Evolutionary conservation across 1,140 invertebrate species (phyloP).

Genomic region (Temnothorax longispinosus): DNA sequence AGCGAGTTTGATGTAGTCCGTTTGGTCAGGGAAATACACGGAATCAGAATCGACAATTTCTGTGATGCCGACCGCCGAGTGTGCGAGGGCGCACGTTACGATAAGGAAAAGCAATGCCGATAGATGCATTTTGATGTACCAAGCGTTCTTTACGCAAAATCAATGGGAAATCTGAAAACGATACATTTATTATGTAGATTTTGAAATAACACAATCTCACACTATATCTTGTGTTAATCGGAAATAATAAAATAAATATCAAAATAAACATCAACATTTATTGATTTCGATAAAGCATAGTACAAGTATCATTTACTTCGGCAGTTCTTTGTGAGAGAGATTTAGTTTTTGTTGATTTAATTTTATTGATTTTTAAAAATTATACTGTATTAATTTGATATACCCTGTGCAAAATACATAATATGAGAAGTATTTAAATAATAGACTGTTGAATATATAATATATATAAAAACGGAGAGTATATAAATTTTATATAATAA

Average conservation of each 20-base stretch:
- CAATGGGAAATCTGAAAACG: slow-evolving; percentile 35
- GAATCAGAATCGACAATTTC: background rate
- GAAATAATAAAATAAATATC: background rate
- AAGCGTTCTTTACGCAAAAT: background rate
- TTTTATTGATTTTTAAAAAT: background rate
- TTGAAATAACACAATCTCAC: background rate
- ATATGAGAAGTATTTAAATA: background rate
- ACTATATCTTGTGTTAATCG: background rate
- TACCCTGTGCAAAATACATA: background rate
- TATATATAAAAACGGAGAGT: background rate
- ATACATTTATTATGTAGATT: slow-evolving; percentile 28
- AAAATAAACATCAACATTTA: background rate
- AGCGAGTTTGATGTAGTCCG: slow-evolving; percentile 63
- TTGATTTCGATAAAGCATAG: background rate
- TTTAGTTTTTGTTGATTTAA: background rate
- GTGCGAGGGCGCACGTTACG: background rate
- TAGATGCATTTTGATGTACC: slow-evolving; percentile 50
- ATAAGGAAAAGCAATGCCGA: background rate
- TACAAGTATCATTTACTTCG: background rate
- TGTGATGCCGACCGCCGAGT: slow-evolving; percentile 38
- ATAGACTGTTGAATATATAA: background rate
- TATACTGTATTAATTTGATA: background rate
- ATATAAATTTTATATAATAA: background rate
- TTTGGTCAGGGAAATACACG: slow-evolving; percentile 75
- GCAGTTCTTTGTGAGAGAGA: background rate